Evolutionary conservation across 1,140 invertebrate species (phyloP).

Genomic region (Arion vulgaris): DNA sequence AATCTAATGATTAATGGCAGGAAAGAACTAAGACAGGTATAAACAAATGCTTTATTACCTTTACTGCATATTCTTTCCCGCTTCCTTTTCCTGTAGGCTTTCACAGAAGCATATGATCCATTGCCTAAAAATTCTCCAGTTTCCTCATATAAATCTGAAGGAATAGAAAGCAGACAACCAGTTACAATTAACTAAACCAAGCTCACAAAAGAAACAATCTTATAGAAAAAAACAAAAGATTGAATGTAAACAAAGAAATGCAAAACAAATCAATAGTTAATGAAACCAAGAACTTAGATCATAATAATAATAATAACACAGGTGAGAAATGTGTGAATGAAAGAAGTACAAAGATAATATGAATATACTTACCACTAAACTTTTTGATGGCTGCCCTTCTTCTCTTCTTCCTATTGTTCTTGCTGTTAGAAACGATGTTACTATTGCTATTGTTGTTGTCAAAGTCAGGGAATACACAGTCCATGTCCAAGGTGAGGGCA

Average conservation of each 20-base stretch:
- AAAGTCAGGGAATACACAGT: constrained; percentile 53
- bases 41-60: no score
- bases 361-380: constrained; percentile 60
- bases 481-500: constrained; percentile 58
- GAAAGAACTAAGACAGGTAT: no score
- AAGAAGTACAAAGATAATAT: not conserved
- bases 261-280: no score
- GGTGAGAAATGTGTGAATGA: no score
- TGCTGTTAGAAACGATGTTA: constrained; percentile 35
- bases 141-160: constrained; percentile 92
- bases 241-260: no score
- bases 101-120: constrained; percentile 96
- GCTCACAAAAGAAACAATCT: no score
- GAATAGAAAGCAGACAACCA: constrained; percentile 64
- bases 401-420: constrained; percentile 60
- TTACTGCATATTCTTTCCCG: constrained; percentile 19
- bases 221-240: no score
- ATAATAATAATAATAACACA: no score
- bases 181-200: no score
- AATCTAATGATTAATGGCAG: no score
- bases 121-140: constrained; percentile 95
- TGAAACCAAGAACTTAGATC: no score
- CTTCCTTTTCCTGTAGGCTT: constrained; percentile 65
- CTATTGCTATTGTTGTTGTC: constrained; percentile 55
- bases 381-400: constrained; percentile 65